phyloP scores from a whole-genome alignment of 2,888 invertebrate genomes.

The Noctua janthina region DNA sequence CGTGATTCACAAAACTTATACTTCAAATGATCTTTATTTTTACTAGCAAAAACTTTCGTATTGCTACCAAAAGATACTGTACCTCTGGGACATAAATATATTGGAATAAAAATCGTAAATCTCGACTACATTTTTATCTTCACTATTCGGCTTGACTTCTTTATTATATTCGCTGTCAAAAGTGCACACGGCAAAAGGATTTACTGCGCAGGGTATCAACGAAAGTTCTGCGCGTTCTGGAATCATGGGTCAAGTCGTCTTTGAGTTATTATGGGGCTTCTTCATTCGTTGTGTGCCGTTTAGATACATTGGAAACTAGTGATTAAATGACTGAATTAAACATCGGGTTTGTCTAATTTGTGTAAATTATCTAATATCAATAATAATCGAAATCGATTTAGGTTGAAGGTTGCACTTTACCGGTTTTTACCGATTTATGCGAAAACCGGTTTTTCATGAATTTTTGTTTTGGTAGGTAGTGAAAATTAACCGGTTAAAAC shows the following conservation, averaged over 20 bases:
- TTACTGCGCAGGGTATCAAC: neutral
- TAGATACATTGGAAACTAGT: no score
- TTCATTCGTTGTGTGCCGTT: no score
- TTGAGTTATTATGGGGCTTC: no score
- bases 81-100: conserved; percentile 55
- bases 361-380: no score
- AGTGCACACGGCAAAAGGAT: conserved; percentile 17
- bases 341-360: no score
- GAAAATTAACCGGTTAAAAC: no score
- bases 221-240: neutral
- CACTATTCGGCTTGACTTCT: conserved; percentile 35
- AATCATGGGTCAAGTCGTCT: neutral
- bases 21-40: conserved; percentile 7
- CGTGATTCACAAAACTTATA: neutral
- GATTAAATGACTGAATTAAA: no score
- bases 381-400: no score
- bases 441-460: no score
- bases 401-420: no score
- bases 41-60: neutral
- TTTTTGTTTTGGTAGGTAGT: no score
- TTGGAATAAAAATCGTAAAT: conserved; percentile 62
- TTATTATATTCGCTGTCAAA: conserved; percentile 26
- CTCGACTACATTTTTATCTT: conserved; percentile 58
- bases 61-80: conserved; percentile 53
- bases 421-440: no score